Percentiles rank a stretch among this genome's conserved stretches.
Evolutionary conservation across 2,888 invertebrate genomes (phyloP).

Genomic region (Stenodera caucasica): DNA sequence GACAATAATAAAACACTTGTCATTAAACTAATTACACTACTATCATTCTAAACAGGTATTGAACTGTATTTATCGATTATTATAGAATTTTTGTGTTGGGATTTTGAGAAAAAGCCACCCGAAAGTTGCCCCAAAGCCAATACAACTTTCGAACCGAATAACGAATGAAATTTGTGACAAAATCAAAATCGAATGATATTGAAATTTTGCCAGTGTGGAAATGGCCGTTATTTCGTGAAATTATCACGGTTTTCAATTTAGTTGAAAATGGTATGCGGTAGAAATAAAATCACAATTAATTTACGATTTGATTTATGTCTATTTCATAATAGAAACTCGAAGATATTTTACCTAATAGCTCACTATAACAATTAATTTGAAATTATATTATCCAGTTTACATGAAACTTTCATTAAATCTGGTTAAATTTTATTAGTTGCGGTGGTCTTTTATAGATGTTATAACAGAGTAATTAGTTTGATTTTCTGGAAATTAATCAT

Average conservation of each 20-base stretch:
- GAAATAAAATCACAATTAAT: not conserved
- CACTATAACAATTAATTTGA: conserved; percentile 3
- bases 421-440: conserved; percentile 3
- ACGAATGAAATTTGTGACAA: too few species aligned
- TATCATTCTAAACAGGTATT: not conserved
- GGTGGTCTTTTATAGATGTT: not conserved
- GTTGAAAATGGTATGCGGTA: not conserved
- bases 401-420: not conserved
- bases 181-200: too few species aligned
- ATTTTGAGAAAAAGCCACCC: not conserved
- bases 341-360: conserved; percentile 2
- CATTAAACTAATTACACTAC: conserved; percentile 24
- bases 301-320: not conserved
- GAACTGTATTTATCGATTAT: not conserved
- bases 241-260: not conserved
- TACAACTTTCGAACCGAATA: not conserved
- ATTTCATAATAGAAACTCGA: conserved; percentile 1
- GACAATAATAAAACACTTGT: conserved; percentile 35
- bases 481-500: not conserved
- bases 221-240: not conserved
- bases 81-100: not conserved
- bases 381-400: not conserved
- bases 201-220: not conserved
- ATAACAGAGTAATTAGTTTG: not conserved
- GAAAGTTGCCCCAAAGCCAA: conserved; percentile 1